Percentiles rank a stretch among this genome's conserved stretches.
Evolutionary conservation across 2,797 vertebrate genomes (phyloP).

Genomic region (Lemur catta): DNA sequence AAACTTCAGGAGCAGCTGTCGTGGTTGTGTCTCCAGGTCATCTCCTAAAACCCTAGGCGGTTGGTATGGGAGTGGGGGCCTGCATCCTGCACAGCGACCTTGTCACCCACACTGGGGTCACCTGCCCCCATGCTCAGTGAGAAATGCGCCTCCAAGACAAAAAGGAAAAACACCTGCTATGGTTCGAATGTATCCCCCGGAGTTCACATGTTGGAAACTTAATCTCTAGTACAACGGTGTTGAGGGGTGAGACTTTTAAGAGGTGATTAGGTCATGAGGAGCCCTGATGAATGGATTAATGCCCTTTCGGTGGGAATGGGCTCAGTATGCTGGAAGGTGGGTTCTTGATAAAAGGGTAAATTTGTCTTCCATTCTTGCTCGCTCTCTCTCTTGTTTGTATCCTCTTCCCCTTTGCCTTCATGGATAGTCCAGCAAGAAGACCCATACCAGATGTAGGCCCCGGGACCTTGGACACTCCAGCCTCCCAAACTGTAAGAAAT

Average conservation of each 20-base stretch:
- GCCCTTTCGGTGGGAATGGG: neutral
- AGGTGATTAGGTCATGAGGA: neutral
- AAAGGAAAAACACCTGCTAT: neutral
- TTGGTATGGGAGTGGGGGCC: neutral
- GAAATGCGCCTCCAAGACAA: neutral
- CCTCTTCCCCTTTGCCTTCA: neutral
- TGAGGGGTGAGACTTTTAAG: neutral
- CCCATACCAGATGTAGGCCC: neutral
- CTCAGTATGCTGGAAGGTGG: neutral
- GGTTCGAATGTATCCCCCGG: neutral
- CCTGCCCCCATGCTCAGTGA: neutral
- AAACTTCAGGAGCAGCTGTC: neutral
- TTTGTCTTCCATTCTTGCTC: neutral
- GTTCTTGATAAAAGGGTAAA: neutral
- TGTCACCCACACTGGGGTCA: neutral
- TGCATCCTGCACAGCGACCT: rapidly evolving
- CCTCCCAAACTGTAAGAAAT: neutral
- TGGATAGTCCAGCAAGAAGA: neutral
- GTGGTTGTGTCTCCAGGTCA: neutral
- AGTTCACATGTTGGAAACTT: neutral
- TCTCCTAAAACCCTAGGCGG: neutral
- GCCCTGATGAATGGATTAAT: neutral
- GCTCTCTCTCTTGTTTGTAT: neutral
- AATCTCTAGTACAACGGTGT: neutral
- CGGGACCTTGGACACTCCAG: neutral